Conservation (phyloP, 2,888 invertebrate species). For the Microchrysa polita region DNA sequence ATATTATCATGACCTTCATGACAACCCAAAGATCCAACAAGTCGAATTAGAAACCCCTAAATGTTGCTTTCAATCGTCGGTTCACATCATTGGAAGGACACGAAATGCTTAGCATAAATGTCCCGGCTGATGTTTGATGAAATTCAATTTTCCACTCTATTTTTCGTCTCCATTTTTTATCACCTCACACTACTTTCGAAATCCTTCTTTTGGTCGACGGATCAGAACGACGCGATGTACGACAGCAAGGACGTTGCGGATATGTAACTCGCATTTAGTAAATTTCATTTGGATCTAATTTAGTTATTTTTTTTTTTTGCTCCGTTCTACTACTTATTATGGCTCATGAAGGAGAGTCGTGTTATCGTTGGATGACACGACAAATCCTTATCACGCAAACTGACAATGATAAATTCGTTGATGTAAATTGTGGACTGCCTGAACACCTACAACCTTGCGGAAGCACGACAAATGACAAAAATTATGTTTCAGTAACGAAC, state of each 20-base stretch:
- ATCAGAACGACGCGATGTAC: background rate
- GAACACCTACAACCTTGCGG: too few relatives aligned
- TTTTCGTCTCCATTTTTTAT: constrained; percentile 1
- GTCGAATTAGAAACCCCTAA: too few relatives aligned
- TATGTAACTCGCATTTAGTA: background rate
- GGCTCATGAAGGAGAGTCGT: background rate
- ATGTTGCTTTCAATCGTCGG: too few relatives aligned
- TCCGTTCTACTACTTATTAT: too few relatives aligned
- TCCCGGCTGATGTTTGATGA: too few relatives aligned
- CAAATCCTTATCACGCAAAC: constrained; percentile 35
- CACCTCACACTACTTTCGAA: too few relatives aligned
- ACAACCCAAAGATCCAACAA: too few relatives aligned
- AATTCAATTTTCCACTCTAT: too few relatives aligned
- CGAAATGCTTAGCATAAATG: too few relatives aligned
- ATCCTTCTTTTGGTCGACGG: background rate
- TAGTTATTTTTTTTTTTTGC: constrained; percentile 12
- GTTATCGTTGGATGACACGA: constrained; percentile 38
- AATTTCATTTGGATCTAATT: constrained; percentile 6
- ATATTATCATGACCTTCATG: too few relatives aligned
- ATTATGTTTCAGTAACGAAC: background rate
- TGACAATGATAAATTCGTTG: constrained; percentile 32
- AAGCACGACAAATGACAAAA: background rate
- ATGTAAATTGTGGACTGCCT: background rate
- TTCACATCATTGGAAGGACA: too few relatives aligned
- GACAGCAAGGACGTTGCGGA: background rate